A percentile compares a stretch with the other conserved stretches of the same genome.
Evolutionary conservation across 2,113 vertebrate species (phyloP).

Genomic region (Leucoraja erinaceus): DNA sequence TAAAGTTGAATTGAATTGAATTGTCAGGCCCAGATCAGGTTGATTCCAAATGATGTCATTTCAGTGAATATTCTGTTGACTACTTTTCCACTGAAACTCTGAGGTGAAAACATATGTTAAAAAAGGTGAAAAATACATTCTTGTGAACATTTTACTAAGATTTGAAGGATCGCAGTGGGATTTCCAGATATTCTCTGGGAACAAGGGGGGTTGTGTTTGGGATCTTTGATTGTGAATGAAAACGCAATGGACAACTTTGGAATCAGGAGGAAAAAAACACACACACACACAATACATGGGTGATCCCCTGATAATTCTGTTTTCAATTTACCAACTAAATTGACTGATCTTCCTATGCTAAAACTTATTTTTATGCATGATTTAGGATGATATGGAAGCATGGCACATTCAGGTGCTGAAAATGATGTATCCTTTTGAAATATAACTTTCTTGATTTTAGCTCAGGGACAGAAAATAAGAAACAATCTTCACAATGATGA

Average conservation of each 20-base stretch:
- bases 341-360: neutral
- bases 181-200: neutral
- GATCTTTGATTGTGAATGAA: neutral
- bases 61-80: neutral
- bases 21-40: neutral
- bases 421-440: neutral
- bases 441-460: neutral
- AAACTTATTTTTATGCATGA: neutral
- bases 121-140: neutral
- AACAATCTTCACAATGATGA: neutral
- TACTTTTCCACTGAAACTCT: neutral
- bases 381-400: neutral
- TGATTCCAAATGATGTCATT: neutral
- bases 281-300: neutral
- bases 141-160: neutral
- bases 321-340: neutral
- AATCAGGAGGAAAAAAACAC: neutral
- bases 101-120: neutral
- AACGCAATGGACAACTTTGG: neutral
- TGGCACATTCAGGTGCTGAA: neutral
- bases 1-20: too few relatives aligned
- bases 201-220: neutral
- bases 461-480: neutral
- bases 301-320: neutral
- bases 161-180: neutral